Conservation (phyloP, 53 echinoderm and acorn worm genomes). For the Zoroaster sp. region DNA sequence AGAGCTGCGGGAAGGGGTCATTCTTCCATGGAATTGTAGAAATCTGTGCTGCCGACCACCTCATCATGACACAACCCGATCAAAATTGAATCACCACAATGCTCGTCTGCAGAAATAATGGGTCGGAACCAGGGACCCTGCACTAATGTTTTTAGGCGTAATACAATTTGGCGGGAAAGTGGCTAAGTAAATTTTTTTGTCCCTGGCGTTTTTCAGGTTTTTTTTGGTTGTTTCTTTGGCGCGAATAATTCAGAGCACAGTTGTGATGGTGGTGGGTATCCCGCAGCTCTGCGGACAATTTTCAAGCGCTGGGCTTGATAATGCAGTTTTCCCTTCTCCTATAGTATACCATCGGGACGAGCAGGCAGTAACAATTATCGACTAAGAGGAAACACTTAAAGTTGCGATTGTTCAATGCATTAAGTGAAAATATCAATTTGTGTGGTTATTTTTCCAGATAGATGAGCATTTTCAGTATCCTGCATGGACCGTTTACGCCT, state of each 20-base stretch:
- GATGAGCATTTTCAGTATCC: neutral
- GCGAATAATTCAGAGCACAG: neutral
- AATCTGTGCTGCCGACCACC: conserved; percentile 24
- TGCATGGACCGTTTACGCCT: neutral
- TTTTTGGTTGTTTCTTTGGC: neutral
- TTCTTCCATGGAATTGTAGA: neutral
- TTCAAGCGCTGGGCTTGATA: conserved; percentile 1
- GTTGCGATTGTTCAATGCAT: conserved; percentile 50
- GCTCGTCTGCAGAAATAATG: conserved; percentile 40
- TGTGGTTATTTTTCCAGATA: neutral
- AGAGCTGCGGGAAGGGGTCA: conserved; percentile 11
- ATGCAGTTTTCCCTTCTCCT: conserved; percentile 1
- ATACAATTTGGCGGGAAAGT: conserved; percentile 47
- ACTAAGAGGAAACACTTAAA: conserved; percentile 49
- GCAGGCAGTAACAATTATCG: conserved; percentile 51
- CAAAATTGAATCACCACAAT: conserved; percentile 51
- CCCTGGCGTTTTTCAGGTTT: neutral
- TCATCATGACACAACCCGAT: conserved; percentile 22
- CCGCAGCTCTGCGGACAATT: conserved; percentile 8
- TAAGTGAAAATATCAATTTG: conserved; percentile 42
- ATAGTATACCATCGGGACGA: neutral
- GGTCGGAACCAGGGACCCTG: conserved; percentile 43
- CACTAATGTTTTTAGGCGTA: conserved; percentile 57
- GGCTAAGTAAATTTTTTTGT: conserved; percentile 45
- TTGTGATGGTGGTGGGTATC: conserved; percentile 16